Evolutionary conservation across 1,140 invertebrate species (phyloP).

Genomic region (Bombus pascuorum): DNA sequence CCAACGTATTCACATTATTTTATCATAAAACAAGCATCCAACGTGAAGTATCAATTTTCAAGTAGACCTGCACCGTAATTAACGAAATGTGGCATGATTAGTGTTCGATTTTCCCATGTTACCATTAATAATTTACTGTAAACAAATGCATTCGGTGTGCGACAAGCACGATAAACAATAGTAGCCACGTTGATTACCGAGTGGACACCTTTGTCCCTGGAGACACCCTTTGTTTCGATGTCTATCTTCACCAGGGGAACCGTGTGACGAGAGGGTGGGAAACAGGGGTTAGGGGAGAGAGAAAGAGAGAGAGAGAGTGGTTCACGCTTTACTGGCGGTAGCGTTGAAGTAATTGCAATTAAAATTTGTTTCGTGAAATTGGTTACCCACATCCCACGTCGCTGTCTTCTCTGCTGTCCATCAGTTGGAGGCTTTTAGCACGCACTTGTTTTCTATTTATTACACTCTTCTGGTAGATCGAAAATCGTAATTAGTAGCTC

Average conservation of each 20-base stretch:
- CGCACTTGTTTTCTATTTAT: slow-evolving; percentile 56
- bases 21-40: background rate
- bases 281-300: no score
- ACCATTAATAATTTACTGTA: background rate
- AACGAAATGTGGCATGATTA: background rate
- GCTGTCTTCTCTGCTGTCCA: slow-evolving; percentile 24
- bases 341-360: slow-evolving; percentile 65
- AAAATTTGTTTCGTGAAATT: slow-evolving; percentile 69
- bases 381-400: slow-evolving; percentile 53
- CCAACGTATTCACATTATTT: background rate
- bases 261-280: background rate
- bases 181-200: slow-evolving; percentile 31
- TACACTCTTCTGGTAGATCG: slow-evolving; percentile 45
- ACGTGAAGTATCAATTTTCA: background rate
- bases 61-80: background rate
- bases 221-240: slow-evolving; percentile 18
- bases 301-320: background rate
- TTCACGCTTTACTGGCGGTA: slow-evolving; percentile 52
- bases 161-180: slow-evolving; percentile 20
- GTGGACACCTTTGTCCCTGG: slow-evolving; percentile 18
- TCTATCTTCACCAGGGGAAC: slow-evolving; percentile 9
- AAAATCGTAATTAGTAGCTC: slow-evolving; percentile 58
- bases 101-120: background rate
- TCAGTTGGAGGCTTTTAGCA: slow-evolving; percentile 49
- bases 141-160: background rate